Evolutionary conservation across 2,888 invertebrate genomes (phyloP).

Genomic region (Caenorhabditis sp.): DNA sequence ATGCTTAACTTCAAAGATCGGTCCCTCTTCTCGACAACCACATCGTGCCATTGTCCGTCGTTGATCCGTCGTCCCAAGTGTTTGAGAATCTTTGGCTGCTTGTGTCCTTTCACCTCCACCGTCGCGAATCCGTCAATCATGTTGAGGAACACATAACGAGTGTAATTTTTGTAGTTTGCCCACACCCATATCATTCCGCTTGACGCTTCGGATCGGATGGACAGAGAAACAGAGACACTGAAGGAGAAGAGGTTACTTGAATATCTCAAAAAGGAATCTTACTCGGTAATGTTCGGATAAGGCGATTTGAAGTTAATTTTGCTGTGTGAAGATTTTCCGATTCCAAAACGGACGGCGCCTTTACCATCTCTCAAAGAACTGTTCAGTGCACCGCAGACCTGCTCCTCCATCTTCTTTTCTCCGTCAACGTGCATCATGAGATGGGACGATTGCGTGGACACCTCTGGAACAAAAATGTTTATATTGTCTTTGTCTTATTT

Average conservation of each 20-base stretch:
- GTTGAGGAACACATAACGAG: constrained; percentile 73
- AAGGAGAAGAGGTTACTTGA: no score
- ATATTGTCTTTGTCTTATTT: not conserved
- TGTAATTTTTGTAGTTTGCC: constrained; percentile 77
- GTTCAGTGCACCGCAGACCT: constrained; percentile 10
- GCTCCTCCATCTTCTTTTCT: not conserved
- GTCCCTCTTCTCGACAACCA: constrained; percentile 66
- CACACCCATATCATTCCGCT: constrained; percentile 77
- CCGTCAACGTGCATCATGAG: not conserved
- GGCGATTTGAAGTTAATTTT: constrained; percentile 71
- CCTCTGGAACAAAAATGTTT: constrained; percentile 19
- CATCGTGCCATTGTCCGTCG: constrained; percentile 77
- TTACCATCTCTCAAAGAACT: constrained; percentile 17
- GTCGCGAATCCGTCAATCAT: constrained; percentile 73
- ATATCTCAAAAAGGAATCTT: no score
- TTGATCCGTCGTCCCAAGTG: constrained; percentile 64
- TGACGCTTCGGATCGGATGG: constrained; percentile 65
- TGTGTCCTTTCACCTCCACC: constrained; percentile 73
- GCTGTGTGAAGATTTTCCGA: constrained; percentile 68
- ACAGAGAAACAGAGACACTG: constrained; percentile 70
- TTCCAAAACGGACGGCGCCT: constrained; percentile 60
- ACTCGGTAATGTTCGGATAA: constrained; percentile 72
- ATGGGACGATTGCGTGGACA: constrained; percentile 40
- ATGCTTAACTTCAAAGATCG: constrained; percentile 60
- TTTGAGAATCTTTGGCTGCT: constrained; percentile 68